These are phyloP conservation scores for Ditula angustiorana DNA, from an alignment of 2,888 invertebrate genomes.

Conservation along the genomic window DNA sequence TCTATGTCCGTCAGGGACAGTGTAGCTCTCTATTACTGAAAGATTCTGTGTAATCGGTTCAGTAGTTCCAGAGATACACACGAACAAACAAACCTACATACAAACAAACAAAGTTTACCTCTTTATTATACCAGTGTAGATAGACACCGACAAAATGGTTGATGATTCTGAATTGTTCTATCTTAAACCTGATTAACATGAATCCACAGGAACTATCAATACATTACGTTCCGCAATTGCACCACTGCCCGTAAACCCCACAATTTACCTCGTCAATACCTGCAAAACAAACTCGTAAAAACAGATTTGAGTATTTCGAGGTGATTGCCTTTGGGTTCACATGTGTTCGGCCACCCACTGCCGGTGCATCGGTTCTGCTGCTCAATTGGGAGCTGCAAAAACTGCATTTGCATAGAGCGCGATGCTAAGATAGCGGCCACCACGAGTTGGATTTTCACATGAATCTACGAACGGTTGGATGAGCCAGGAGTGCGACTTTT, in stretches of 20 bases:
- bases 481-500: constrained; percentile 16
- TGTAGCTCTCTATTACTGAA: no score
- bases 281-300: constrained; percentile 20
- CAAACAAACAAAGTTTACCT: no score
- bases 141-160: no score
- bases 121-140: no score
- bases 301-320: constrained; percentile 31
- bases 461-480: constrained; percentile 55
- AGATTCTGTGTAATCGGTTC: no score
- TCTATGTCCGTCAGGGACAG: no score
- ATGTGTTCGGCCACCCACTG: constrained; percentile 68
- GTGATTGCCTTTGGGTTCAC: constrained; percentile 30
- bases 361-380: constrained; percentile 61
- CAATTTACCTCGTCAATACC: constrained; percentile 25
- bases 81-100: no score
- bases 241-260: constrained; percentile 14
- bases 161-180: background rate
- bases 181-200: background rate
- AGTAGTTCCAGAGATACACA: no score
- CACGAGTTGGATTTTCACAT: constrained; percentile 52
- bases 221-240: background rate
- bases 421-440: constrained; percentile 78
- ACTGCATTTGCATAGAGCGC: constrained; percentile 82
- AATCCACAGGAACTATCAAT: background rate
- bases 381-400: constrained; percentile 82